phyloP scores from a whole-genome alignment of 2,797 vertebrate species.

The Steatocranus sp. region DNA sequence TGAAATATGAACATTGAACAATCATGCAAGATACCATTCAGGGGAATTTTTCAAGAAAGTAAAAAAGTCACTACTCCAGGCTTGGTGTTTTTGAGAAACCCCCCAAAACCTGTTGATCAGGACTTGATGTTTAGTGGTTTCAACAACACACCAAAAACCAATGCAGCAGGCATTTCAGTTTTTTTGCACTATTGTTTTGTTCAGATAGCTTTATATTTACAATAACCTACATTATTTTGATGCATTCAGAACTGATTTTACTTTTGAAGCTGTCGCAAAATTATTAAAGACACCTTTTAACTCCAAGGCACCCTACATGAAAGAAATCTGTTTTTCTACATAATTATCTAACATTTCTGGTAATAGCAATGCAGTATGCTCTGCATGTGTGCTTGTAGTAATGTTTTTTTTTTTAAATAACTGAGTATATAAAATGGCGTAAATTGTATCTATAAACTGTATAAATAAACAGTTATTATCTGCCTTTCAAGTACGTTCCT shows the following conservation, averaged over 20 bases:
- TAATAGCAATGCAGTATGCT: neutral
- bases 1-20: neutral
- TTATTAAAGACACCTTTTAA: neutral
- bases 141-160: neutral
- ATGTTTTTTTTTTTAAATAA: neutral
- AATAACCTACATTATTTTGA: neutral
- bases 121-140: neutral
- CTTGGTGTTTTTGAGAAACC: neutral
- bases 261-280: neutral
- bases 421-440: accelerated
- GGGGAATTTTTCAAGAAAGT: neutral
- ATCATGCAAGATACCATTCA: neutral
- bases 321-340: neutral
- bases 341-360: neutral
- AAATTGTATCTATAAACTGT: neutral
- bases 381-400: neutral
- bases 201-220: neutral
- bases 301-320: neutral
- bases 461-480: neutral
- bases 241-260: neutral
- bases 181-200: neutral
- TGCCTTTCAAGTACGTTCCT: neutral
- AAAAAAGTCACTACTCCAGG: neutral
- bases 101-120: neutral
- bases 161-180: neutral